Percentiles rank a stretch among this genome's conserved stretches.
phyloP scores from a whole-genome alignment of 1,140 invertebrate genomes.

The Pinna nobilis region DNA sequence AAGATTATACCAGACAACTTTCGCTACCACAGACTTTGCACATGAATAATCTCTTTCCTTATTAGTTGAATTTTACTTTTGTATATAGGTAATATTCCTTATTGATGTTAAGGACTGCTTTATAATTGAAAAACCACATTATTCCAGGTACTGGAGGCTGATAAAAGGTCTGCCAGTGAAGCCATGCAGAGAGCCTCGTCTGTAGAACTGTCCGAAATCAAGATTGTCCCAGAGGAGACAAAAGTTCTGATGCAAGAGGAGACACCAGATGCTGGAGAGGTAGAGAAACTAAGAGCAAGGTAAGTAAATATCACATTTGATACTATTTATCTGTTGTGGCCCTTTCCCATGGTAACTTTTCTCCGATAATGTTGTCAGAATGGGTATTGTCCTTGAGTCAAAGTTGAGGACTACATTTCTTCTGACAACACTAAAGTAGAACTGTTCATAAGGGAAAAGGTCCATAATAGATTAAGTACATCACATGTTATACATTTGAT shows the following conservation, averaged over 20 bases:
- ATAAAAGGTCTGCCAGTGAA: conserved; percentile 16
- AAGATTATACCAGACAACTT: too few species aligned
- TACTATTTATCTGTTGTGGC: too few species aligned
- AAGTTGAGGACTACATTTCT: too few species aligned
- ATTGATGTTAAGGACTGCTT: not conserved
- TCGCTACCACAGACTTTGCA: too few species aligned
- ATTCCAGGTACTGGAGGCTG: conserved; percentile 31
- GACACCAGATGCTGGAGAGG: not conserved
- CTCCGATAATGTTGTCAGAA: too few species aligned
- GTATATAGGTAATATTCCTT: too few species aligned
- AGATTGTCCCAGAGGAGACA: conserved; percentile 13
- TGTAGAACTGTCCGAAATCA: not conserved
- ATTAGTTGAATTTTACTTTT: too few species aligned
- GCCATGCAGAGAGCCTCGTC: conserved; percentile 29
- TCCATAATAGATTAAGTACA: too few species aligned
- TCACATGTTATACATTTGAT: too few species aligned
- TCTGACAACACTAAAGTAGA: not conserved
- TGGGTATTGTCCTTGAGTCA: too few species aligned
- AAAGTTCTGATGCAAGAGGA: not conserved
- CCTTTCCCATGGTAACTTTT: too few species aligned
- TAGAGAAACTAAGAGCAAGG: not conserved
- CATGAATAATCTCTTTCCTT: too few species aligned
- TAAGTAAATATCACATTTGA: not conserved
- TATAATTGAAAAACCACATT: not conserved
- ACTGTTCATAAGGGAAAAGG: not conserved